A percentile compares a stretch with the other conserved stretches of the same genome.
phyloP scores from a whole-genome alignment of 1,140 invertebrate genomes.

The Pseudomyrmex cubaensis region DNA sequence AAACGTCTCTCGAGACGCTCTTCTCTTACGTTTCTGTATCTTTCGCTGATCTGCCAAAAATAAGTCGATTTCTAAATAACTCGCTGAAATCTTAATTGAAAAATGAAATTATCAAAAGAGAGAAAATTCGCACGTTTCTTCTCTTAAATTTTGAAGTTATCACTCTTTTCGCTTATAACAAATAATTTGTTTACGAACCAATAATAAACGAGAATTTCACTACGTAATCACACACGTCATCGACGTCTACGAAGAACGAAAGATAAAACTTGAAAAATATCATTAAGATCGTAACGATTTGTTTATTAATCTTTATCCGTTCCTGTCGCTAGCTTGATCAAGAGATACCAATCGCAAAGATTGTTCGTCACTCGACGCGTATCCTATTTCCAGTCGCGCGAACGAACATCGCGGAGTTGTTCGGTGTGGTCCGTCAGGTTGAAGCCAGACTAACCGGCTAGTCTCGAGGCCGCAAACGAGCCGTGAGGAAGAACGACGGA shows the following conservation, averaged over 20 bases:
- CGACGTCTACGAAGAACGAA: not conserved
- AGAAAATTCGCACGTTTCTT: too few species aligned
- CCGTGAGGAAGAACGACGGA: conserved; percentile 14
- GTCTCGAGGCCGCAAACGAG: conserved; percentile 54
- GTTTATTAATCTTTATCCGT: not conserved
- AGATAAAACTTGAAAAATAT: not conserved
- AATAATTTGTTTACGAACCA: too few species aligned
- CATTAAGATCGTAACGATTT: not conserved
- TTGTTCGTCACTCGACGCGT: conserved; percentile 7
- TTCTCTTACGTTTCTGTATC: not conserved
- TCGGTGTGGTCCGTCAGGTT: conserved; percentile 67
- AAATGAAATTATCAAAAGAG: not conserved
- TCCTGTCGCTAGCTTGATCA: conserved; percentile 7
- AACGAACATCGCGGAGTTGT: conserved; percentile 17
- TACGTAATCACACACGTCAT: not conserved
- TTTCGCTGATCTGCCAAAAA: not conserved
- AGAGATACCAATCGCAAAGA: not conserved
- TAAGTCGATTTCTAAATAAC: conserved; percentile 14
- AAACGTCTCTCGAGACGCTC: not conserved
- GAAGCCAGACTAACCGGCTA: conserved; percentile 59
- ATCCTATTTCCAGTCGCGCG: conserved; percentile 48
- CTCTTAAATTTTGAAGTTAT: too few species aligned
- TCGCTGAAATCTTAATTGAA: not conserved
- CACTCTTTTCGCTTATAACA: too few species aligned
- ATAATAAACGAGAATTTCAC: not conserved